Evolutionary conservation across 2,797 vertebrate genomes (phyloP).

Genomic region (Platyrinchus mystaceus): DNA sequence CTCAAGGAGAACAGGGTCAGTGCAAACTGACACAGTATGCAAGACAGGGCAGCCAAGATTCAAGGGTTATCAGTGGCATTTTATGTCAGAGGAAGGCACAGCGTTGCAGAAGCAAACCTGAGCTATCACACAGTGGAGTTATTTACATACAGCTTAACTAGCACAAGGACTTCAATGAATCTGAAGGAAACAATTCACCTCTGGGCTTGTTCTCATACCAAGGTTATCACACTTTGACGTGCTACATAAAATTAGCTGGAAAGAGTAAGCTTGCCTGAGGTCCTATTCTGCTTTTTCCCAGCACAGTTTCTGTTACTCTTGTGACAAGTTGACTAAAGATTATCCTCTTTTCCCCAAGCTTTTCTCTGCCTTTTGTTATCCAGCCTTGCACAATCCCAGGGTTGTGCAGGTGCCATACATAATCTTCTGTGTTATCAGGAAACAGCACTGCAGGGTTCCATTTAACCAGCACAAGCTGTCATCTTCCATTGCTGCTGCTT

Average conservation of each 20-base stretch:
- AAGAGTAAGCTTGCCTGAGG: constrained; percentile 4
- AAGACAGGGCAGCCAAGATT: neutral
- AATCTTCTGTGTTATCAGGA: neutral
- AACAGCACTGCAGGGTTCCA: neutral
- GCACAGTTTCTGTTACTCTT: neutral
- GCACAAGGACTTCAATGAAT: neutral
- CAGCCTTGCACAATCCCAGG: neutral
- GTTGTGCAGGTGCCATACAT: neutral
- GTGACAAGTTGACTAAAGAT: neutral
- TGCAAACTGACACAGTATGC: neutral
- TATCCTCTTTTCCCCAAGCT: neutral
- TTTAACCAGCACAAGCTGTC: constrained; percentile 10
- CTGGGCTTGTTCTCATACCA: constrained; percentile 12
- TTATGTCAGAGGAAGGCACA: neutral
- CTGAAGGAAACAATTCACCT: constrained; percentile 9
- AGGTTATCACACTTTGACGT: neutral
- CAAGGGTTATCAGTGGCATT: neutral
- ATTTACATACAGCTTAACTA: constrained; percentile 21
- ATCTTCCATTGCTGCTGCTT: neutral
- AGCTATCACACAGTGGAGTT: neutral
- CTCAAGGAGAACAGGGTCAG: neutral
- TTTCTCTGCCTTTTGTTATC: constrained; percentile 1
- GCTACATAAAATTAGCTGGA: constrained; percentile 20
- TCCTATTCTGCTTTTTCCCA: neutral
- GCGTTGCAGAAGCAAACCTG: neutral